Conservation (phyloP, 2,797 vertebrate species). For the Sebastes steindachneri region DNA sequence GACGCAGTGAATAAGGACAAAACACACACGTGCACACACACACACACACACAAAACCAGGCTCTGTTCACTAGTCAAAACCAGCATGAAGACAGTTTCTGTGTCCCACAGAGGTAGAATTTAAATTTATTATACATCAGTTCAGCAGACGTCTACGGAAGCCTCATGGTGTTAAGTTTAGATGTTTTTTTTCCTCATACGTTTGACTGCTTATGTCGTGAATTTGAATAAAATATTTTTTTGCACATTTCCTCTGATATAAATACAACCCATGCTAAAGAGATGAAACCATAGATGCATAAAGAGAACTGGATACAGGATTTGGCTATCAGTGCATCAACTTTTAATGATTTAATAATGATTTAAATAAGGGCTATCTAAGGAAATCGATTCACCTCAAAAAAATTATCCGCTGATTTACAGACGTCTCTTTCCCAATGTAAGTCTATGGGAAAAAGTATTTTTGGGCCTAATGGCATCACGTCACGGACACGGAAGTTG, state of each 20-base stretch:
- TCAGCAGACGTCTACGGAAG: neutral
- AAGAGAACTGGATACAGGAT: no score
- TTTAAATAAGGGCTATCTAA: no score
- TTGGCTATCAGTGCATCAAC: no score
- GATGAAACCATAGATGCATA: no score
- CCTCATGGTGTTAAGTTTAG: neutral
- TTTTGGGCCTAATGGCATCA: no score
- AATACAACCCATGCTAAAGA: neutral
- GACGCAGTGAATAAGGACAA: slow-evolving; percentile 36
- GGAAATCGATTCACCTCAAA: no score
- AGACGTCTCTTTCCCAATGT: no score
- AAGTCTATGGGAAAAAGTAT: no score
- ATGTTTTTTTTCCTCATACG: neutral
- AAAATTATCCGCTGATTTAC: no score
- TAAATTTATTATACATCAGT: neutral
- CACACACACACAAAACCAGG: neutral
- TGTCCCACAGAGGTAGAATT: neutral
- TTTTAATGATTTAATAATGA: no score
- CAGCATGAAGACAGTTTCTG: neutral
- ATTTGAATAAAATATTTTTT: neutral
- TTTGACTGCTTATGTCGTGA: neutral
- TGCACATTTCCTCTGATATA: neutral
- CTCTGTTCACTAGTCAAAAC: slow-evolving; percentile 28
- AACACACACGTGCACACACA: slow-evolving; percentile 22
- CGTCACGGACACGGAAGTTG: no score